Conservation (phyloP, 2,113 vertebrate species). For the Atlantisia rogersi region DNA sequence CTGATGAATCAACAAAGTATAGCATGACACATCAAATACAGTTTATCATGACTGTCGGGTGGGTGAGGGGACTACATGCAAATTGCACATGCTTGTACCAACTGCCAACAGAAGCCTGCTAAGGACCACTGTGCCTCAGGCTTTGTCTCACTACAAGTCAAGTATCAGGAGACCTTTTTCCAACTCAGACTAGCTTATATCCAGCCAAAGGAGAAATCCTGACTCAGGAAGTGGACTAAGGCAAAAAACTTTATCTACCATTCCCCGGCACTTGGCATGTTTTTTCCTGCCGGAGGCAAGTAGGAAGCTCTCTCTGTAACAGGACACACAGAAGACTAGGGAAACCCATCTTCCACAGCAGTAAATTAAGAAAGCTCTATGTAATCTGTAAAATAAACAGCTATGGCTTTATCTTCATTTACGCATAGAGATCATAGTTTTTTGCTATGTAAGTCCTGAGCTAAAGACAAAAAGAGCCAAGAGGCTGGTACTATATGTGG, state of each 20-base stretch:
- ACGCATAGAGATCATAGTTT: background rate
- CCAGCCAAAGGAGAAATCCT: background rate
- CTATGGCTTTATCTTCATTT: background rate
- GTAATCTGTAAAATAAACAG: background rate
- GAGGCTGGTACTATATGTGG: background rate
- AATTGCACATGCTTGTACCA: background rate
- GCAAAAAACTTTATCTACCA: conserved; percentile 5
- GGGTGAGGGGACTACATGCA: background rate
- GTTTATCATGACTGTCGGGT: background rate
- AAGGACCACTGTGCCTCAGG: background rate
- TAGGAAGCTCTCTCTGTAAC: background rate
- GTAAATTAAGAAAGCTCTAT: background rate
- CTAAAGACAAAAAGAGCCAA: background rate
- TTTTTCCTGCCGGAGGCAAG: background rate
- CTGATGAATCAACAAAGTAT: background rate
- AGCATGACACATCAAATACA: background rate
- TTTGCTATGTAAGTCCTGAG: no score
- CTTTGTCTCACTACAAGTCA: background rate
- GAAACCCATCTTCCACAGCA: background rate
- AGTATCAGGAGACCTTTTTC: background rate
- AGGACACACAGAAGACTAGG: background rate
- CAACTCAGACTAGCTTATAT: background rate
- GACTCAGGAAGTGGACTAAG: background rate
- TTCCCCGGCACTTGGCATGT: background rate
- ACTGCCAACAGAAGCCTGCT: background rate